A percentile compares a stretch with the other conserved stretches of the same genome.
phyloP scores from a whole-genome alignment of 2,888 invertebrate genomes.

The Pachymerium ferrugineum region DNA sequence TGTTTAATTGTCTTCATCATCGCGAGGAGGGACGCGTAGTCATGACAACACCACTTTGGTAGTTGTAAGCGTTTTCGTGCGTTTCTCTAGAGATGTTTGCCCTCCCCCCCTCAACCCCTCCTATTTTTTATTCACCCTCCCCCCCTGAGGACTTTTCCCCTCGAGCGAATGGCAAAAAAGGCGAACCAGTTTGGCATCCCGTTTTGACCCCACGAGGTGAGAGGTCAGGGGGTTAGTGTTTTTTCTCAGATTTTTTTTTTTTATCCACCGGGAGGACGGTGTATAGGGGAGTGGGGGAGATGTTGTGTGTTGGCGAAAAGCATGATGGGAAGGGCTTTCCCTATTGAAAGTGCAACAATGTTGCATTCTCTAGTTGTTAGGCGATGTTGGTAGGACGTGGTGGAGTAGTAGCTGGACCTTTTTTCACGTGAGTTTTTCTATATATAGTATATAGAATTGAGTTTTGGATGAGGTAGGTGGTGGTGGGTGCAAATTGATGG shows the following conservation, averaged over 20 bases:
- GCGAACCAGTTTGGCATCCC: slow-evolving; percentile 6
- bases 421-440: no score
- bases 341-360: not conserved
- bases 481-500: not conserved
- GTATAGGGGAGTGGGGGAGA: not conserved
- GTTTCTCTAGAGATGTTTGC: slow-evolving; percentile 16
- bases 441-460: no score
- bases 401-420: not conserved
- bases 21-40: slow-evolving; percentile 12
- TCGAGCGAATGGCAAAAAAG: slow-evolving; percentile 16
- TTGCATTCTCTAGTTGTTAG: not conserved
- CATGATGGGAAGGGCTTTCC: not conserved
- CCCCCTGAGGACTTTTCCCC: not conserved
- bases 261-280: no score
- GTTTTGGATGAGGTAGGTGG: not conserved
- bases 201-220: not conserved
- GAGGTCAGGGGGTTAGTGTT: slow-evolving; percentile 15
- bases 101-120: not conserved
- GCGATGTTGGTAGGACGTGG: not conserved
- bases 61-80: slow-evolving; percentile 13
- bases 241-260: slow-evolving; percentile 21
- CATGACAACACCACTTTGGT: slow-evolving; percentile 23
- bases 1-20: slow-evolving; percentile 12
- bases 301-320: not conserved
- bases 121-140: not conserved